These are phyloP conservation scores for Varanus salvator DNA, from an alignment of 2,113 vertebrate species.

Conservation along the genomic window DNA sequence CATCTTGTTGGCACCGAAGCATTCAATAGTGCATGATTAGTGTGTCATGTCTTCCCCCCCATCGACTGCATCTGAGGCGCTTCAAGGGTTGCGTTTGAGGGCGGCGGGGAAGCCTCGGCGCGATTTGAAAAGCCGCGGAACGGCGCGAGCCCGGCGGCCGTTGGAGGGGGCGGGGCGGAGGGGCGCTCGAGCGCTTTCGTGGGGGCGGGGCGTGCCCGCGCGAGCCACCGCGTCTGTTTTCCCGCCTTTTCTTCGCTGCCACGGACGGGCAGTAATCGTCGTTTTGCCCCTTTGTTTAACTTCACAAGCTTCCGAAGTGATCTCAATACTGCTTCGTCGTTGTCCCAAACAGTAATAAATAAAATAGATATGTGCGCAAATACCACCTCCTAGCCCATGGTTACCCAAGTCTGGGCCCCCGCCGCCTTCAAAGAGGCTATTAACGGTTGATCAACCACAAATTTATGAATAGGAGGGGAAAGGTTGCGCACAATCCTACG, in stretches of 20 bases:
- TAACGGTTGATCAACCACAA: too few species aligned
- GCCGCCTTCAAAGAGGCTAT: too few species aligned
- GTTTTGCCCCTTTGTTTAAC: not conserved
- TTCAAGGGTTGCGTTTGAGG: not conserved
- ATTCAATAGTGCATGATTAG: too few species aligned
- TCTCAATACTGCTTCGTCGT: not conserved
- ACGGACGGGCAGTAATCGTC: too few species aligned
- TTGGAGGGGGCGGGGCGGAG: fast-evolving
- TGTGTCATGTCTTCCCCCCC: too few species aligned
- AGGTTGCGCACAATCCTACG: too few species aligned
- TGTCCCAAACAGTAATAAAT: not conserved
- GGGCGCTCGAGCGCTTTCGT: not conserved
- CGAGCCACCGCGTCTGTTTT: not conserved
- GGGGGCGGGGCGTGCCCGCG: not conserved
- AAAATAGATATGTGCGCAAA: not conserved
- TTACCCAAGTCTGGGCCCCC: not conserved
- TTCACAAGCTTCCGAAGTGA: not conserved
- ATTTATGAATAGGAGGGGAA: too few species aligned
- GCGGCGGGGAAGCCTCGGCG: not conserved
- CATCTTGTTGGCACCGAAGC: too few species aligned
- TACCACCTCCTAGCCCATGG: not conserved
- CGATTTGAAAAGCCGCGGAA: not conserved
- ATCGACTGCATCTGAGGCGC: not conserved
- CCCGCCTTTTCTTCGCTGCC: not conserved
- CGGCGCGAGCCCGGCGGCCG: not conserved